Evolutionary conservation across 2,888 invertebrate genomes (phyloP).

Genomic region (Glaucopsyche alexis): DNA sequence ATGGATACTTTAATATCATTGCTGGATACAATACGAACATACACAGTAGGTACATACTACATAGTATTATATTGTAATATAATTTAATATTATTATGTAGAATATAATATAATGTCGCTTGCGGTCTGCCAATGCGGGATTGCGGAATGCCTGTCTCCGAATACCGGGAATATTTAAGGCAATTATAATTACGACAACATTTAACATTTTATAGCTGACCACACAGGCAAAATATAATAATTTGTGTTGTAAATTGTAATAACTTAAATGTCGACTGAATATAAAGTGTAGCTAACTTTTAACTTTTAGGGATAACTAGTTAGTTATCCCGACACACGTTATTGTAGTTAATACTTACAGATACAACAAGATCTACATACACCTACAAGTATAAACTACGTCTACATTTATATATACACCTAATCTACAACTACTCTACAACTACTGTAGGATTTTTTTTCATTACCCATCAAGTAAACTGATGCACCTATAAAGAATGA

Average conservation of each 20-base stretch:
- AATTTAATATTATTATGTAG: slow-evolving; percentile 44
- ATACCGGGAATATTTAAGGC: slow-evolving; percentile 26
- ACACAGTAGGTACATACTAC: background rate
- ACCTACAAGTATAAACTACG: no score
- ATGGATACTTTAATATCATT: no score
- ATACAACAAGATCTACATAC: no score
- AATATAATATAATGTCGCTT: slow-evolving; percentile 36
- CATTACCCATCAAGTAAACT: no score
- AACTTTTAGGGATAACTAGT: no score
- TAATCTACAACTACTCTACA: no score
- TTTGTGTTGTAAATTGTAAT: background rate
- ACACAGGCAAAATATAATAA: slow-evolving; percentile 9
- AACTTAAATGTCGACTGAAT: background rate
- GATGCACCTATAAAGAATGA: no score
- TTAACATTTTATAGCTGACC: slow-evolving; percentile 17
- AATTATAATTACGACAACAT: slow-evolving; percentile 27
- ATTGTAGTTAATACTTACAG: no score
- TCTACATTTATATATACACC: no score
- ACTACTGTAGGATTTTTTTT: no score
- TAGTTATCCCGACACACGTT: no score
- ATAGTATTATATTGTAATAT: background rate
- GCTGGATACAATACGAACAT: background rate
- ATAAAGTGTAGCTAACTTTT: no score
- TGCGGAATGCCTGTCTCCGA: slow-evolving; percentile 48
- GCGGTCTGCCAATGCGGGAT: slow-evolving; percentile 69